Base-by-base conservation (phyloP, 1,140 invertebrate species). In the Episyrphus balteatus region DNA sequence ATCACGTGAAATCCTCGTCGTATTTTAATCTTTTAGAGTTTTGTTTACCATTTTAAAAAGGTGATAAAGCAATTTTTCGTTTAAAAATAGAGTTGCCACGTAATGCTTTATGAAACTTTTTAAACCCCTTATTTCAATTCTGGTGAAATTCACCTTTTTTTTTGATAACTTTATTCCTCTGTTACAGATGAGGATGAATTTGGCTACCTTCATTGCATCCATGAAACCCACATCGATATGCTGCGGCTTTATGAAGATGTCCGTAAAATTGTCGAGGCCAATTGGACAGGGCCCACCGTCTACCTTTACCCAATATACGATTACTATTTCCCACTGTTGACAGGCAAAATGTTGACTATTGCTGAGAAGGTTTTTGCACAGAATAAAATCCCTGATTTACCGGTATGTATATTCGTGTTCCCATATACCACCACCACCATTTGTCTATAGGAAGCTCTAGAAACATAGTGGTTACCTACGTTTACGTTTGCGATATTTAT, bases 231-330 rank as follows among this genome's bases (percentile, higher is more conserved):
- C 36, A 44, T 47, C 5, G 64, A 67, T 34, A 65, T 67, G 47
- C 1, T 55, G 7, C 21, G 42, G 5, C 51, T 67, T 0, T 68
- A 66, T 45, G 47, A 39, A 0, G 59, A 63, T 46, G 51, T 68
- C 6, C 51, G 55, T n/a, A 50, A 55, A n/a, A 67, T 68, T 8
- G 57, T 68, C 0, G 49, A 14, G 10, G 37, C 38, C 11, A 68
- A 68, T 46, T 66, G 55, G 54, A 46, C 43, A 0, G 66, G 65
- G 12, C 57, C 65, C 0, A 55, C 49, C 14, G 56, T 60, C 3
- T 68, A 68, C 39, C 44, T 68, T 0, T 57, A 58, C 46, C 66
- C 66, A 31, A 63, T 68, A 18, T 68, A 68, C 39, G 62, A 58
- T n/a, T 68, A 68, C 30, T 68, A 68, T 40, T 65, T 54, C 44